phyloP scores from a whole-genome alignment of 2,113 vertebrate genomes.

The Pipra filicauda region DNA sequence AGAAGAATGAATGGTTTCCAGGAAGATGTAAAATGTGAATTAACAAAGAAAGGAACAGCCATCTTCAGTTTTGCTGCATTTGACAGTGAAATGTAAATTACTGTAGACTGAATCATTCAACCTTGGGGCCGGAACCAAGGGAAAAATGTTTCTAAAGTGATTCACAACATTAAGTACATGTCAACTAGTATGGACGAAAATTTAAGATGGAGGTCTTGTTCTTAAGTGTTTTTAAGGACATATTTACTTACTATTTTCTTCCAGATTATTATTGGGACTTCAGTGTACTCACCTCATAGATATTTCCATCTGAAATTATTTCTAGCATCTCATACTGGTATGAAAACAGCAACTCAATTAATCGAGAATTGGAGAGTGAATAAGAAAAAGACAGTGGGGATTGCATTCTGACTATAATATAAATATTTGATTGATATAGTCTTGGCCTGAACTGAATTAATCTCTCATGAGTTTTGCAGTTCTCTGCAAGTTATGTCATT shows the following conservation, averaged over 20 bases:
- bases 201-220: background rate
- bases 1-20: background rate
- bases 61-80: background rate
- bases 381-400: background rate
- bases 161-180: background rate
- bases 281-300: background rate
- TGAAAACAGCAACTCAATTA: background rate
- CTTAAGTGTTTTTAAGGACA: background rate
- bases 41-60: background rate
- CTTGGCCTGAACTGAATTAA: background rate
- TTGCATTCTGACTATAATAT: background rate
- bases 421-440: background rate
- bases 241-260: background rate
- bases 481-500: background rate
- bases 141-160: background rate
- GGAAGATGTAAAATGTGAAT: background rate
- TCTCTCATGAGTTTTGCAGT: background rate
- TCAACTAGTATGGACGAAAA: background rate
- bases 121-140: background rate
- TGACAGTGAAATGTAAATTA: background rate
- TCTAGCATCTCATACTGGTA: background rate
- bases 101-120: background rate
- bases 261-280: background rate
- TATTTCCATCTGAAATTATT: background rate
- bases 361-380: background rate